phyloP scores from a whole-genome alignment of 2,888 invertebrate genomes.

The Trachelus stipa region DNA sequence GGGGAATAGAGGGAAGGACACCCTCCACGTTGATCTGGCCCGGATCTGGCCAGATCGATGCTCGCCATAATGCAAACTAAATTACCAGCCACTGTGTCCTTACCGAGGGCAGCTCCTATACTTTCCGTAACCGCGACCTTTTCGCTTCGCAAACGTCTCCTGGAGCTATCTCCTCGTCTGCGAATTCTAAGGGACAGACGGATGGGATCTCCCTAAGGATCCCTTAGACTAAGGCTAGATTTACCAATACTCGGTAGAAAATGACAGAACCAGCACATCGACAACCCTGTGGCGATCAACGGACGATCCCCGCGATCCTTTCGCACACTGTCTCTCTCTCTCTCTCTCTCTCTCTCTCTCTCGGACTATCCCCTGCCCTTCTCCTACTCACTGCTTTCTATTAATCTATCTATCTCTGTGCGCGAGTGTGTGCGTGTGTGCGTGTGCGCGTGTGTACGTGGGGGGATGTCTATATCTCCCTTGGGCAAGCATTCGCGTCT shows the following conservation, averaged over 20 bases:
- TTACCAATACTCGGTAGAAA: not conserved
- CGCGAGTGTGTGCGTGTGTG: too few species aligned
- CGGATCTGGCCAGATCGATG: constrained; percentile 41
- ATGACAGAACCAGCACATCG: not conserved
- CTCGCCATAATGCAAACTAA: constrained; percentile 46
- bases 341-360: too few species aligned
- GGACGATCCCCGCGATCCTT: not conserved
- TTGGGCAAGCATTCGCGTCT: not conserved
- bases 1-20: too few species aligned
- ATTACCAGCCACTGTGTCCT: constrained; percentile 36
- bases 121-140: constrained; percentile 20
- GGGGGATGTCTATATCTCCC: not conserved
- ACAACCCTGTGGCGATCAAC: too few species aligned
- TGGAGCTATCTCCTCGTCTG: not conserved
- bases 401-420: not conserved
- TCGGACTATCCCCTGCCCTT: too few species aligned
- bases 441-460: too few species aligned
- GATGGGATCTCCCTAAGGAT: too few species aligned
- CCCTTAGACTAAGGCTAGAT: not conserved
- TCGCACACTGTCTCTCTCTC: too few species aligned
- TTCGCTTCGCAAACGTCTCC: not conserved
- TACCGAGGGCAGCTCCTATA: constrained; percentile 33
- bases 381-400: not conserved
- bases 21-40: constrained; percentile 42
- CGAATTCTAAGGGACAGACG: not conserved